A percentile compares a stretch with the other conserved stretches of the same genome.
Conservation (phyloP, 2,113 vertebrate genomes). For the Spea multiplicata region DNA sequence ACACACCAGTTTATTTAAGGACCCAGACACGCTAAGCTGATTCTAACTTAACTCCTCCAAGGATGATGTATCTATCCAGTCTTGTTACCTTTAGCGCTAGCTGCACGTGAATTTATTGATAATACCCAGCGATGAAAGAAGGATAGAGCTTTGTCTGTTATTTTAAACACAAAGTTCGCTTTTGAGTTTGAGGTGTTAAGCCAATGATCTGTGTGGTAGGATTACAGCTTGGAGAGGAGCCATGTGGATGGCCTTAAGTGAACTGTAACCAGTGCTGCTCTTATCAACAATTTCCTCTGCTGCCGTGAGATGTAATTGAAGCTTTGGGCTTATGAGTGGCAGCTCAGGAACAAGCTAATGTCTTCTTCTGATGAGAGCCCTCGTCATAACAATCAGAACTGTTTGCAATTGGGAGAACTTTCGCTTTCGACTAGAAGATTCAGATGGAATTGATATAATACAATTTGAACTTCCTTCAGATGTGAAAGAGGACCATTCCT, state of each 20-base stretch:
- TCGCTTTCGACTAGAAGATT: neutral
- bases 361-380: conserved; percentile 12
- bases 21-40: too few relatives aligned
- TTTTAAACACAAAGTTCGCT: conserved; percentile 25
- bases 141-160: conserved; percentile 13
- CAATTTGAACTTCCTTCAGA: neutral
- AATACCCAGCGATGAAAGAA: neutral
- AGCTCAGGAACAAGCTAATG: neutral
- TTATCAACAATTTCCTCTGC: neutral
- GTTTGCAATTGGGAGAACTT: neutral
- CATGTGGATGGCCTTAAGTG: conserved; percentile 33
- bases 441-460: conserved; percentile 5
- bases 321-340: conserved; percentile 9
- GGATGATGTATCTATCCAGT: too few relatives aligned
- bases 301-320: conserved; percentile 15
- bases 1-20: too few relatives aligned
- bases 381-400: neutral
- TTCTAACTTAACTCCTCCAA: too few relatives aligned
- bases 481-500: neutral
- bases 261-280: conserved; percentile 16
- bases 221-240: conserved; percentile 38
- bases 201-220: conserved; percentile 31
- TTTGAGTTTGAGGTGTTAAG: conserved; percentile 38
- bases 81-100: too few relatives aligned
- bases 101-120: too few relatives aligned